phyloP scores from a whole-genome alignment of 1,140 invertebrate species.

The Drosophila erecta region DNA sequence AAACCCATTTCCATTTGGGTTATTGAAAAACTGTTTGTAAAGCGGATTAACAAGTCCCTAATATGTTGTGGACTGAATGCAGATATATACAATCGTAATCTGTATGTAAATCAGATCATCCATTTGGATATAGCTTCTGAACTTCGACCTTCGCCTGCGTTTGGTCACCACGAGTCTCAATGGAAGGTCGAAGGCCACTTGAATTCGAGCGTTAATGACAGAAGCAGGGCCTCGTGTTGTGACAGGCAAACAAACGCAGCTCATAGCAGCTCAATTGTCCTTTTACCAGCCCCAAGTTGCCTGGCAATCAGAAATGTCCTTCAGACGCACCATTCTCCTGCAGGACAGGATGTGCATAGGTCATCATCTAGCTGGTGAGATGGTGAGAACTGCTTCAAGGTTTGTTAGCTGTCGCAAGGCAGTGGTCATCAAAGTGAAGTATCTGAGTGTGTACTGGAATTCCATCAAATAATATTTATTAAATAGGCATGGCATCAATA shows the following conservation, averaged over 20 bases:
- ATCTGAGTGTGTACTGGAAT: too few species aligned
- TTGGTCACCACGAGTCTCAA: slow-evolving; percentile 33
- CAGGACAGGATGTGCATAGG: slow-evolving; percentile 17
- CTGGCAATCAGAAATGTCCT: neutral
- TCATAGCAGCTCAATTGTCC: slow-evolving; percentile 20
- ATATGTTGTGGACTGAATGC: slow-evolving; percentile 4
- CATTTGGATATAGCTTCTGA: neutral
- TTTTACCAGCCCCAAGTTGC: slow-evolving; percentile 9
- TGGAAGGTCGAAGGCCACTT: slow-evolving; percentile 43
- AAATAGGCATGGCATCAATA: too few species aligned
- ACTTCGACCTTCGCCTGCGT: slow-evolving; percentile 1
- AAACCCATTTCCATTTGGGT: slow-evolving; percentile 23
- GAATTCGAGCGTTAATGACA: slow-evolving; percentile 60
- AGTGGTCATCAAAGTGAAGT: neutral
- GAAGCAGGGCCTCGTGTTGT: slow-evolving; percentile 38
- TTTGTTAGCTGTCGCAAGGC: neutral
- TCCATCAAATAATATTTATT: too few species aligned
- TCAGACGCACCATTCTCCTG: neutral
- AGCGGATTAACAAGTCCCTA: slow-evolving; percentile 27
- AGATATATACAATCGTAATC: slow-evolving; percentile 15
- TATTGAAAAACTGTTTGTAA: slow-evolving; percentile 33
- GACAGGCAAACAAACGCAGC: slow-evolving; percentile 58
- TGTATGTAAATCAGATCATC: slow-evolving; percentile 31
- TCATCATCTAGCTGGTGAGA: slow-evolving; percentile 2
- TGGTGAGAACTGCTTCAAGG: slow-evolving; percentile 1